These are phyloP conservation scores for Siderastrea siderea DNA, from an alignment of 92 coral and sea anemone genomes.

Conservation along the genomic window DNA sequence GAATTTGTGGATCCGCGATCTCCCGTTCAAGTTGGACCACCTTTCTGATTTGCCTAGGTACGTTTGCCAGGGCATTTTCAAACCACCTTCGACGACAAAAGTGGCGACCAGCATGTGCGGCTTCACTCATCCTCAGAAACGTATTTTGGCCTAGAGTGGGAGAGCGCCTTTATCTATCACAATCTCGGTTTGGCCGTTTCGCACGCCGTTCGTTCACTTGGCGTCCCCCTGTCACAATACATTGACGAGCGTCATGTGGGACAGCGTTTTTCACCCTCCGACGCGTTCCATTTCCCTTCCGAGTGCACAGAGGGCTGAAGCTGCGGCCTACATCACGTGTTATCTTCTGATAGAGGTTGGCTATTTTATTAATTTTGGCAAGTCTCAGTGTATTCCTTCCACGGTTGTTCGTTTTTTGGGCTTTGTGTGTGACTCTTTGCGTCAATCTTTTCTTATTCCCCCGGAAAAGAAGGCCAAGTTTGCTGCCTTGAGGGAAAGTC, in stretches of 20 bases:
- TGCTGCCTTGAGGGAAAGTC: too few species aligned
- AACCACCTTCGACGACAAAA: not conserved
- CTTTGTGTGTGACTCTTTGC: too few species aligned
- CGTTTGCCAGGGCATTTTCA: not conserved
- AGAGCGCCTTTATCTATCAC: not conserved
- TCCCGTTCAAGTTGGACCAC: too few species aligned
- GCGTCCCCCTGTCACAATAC: constrained; percentile 23
- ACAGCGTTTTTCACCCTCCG: constrained; percentile 16
- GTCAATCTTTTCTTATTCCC: too few species aligned
- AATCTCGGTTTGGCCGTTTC: not conserved
- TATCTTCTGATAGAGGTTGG: constrained; percentile 42
- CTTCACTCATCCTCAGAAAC: not conserved
- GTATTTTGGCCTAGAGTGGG: not conserved
- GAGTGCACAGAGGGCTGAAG: constrained; percentile 10
- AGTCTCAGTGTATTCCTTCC: constrained; percentile 10
- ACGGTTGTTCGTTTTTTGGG: constrained; percentile 6
- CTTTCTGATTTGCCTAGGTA: too few species aligned
- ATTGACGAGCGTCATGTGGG: constrained; percentile 11
- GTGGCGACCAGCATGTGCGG: constrained; percentile 1
- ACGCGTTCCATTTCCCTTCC: not conserved
- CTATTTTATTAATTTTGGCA: constrained; percentile 20
- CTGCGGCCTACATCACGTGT: constrained; percentile 42
- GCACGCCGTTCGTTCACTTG: constrained; percentile 13
- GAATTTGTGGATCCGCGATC: too few species aligned
- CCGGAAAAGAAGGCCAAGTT: too few species aligned